These are phyloP conservation scores for Monoplex corrugatus DNA, from an alignment of 2,888 invertebrate species.

Conservation along the genomic window DNA sequence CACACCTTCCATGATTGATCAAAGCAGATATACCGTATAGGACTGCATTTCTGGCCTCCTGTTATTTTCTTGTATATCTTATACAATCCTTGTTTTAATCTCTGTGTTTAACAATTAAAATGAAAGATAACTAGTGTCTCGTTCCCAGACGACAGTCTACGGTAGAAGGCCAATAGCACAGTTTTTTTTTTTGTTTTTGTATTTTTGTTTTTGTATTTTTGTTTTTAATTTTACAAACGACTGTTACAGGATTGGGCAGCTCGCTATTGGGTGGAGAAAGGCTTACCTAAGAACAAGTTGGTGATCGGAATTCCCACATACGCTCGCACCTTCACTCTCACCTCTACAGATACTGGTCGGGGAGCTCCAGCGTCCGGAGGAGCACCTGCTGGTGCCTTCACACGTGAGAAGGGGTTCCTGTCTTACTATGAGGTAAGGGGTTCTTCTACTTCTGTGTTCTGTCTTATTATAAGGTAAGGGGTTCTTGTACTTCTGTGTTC, in stretches of 20 bases:
- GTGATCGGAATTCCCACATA: constrained; percentile 95
- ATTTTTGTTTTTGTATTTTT: not conserved
- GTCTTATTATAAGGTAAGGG: too few relatives aligned
- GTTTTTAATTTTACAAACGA: not conserved
- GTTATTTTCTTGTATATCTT: too few relatives aligned
- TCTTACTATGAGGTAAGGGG: constrained; percentile 77
- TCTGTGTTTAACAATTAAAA: too few relatives aligned
- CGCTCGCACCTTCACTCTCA: constrained; percentile 93
- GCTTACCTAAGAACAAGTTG: constrained; percentile 93
- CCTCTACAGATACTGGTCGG: constrained; percentile 76
- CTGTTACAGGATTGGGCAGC: constrained; percentile 74
- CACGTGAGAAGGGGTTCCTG: constrained; percentile 75
- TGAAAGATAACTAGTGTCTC: too few relatives aligned
- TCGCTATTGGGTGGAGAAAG: constrained; percentile 84
- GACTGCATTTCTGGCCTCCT: too few relatives aligned
- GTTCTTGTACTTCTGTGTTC: too few relatives aligned
- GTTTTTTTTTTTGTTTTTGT: too few relatives aligned
- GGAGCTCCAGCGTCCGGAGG: constrained; percentile 70
- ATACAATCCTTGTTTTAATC: too few relatives aligned
- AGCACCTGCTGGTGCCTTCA: constrained; percentile 71
- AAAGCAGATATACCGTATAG: too few relatives aligned
- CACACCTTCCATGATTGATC: too few relatives aligned
- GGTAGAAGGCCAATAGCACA: too few relatives aligned
- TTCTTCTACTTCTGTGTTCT: not conserved
- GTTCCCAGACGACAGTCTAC: too few relatives aligned